These are phyloP conservation scores for Hylia prasina DNA, from an alignment of 2,113 vertebrate genomes.

Conservation along the genomic window DNA sequence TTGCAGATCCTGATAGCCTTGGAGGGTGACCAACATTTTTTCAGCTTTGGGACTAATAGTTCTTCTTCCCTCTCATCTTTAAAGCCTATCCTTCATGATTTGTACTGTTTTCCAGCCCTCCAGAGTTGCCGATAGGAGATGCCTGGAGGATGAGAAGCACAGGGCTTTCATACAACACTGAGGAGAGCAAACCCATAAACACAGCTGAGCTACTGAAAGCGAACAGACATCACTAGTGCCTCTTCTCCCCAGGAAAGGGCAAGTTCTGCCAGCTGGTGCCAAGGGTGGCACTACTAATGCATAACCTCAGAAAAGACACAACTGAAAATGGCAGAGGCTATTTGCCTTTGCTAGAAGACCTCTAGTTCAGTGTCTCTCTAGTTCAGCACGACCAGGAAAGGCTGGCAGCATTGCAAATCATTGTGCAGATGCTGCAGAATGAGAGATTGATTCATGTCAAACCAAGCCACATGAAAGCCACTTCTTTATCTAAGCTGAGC, in stretches of 20 bases:
- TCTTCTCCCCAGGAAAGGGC: neutral
- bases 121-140: neutral
- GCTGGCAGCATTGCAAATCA: neutral
- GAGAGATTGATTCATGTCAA: neutral
- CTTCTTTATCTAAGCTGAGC: neutral
- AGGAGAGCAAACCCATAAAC: neutral
- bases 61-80: neutral
- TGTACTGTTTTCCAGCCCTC: neutral
- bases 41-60: neutral
- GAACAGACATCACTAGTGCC: neutral
- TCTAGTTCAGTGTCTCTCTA: neutral
- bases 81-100: neutral
- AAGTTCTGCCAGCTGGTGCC: neutral
- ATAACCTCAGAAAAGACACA: neutral
- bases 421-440: neutral
- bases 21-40: neutral
- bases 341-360: fast-evolving
- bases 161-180: fast-evolving
- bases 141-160: neutral
- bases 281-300: neutral
- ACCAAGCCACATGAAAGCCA: neutral
- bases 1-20: neutral
- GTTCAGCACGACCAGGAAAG: neutral
- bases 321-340: neutral
- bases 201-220: neutral